Conservation (phyloP, 2,888 invertebrate genomes). For the Eugnorisma glareosa region DNA sequence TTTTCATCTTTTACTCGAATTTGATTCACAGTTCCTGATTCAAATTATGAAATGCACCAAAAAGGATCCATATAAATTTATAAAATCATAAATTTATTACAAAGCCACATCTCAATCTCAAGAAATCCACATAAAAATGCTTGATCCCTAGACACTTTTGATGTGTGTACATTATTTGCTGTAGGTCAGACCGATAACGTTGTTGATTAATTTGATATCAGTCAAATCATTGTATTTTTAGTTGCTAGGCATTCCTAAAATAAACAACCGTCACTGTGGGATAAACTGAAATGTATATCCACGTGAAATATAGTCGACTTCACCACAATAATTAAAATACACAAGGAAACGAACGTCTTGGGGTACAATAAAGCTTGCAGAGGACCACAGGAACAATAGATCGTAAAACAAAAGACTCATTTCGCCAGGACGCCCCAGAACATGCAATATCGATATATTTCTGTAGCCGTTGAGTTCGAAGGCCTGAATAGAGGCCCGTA, state of each 20-base stretch:
- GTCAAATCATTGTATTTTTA: neutral
- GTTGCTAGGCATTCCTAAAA: neutral
- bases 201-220: neutral
- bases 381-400: conserved; percentile 74
- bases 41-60: too few relatives aligned
- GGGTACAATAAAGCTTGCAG: conserved; percentile 67
- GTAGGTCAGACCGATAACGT: neutral
- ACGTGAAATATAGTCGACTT: conserved; percentile 17
- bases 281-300: neutral
- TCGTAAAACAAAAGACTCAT: conserved; percentile 79
- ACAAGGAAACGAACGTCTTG: conserved; percentile 63
- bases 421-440: conserved; percentile 74
- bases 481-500: conserved; percentile 67
- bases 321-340: conserved; percentile 65
- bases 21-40: too few relatives aligned
- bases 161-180: neutral
- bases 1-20: too few relatives aligned
- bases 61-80: too few relatives aligned
- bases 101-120: too few relatives aligned
- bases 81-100: too few relatives aligned
- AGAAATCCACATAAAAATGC: too few relatives aligned
- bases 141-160: too few relatives aligned
- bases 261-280: neutral
- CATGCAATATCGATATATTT: conserved; percentile 78
- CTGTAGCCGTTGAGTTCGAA: conserved; percentile 65